phyloP scores from a whole-genome alignment of 64 coral and sea anemone species.

The Montipora capricornis region DNA sequence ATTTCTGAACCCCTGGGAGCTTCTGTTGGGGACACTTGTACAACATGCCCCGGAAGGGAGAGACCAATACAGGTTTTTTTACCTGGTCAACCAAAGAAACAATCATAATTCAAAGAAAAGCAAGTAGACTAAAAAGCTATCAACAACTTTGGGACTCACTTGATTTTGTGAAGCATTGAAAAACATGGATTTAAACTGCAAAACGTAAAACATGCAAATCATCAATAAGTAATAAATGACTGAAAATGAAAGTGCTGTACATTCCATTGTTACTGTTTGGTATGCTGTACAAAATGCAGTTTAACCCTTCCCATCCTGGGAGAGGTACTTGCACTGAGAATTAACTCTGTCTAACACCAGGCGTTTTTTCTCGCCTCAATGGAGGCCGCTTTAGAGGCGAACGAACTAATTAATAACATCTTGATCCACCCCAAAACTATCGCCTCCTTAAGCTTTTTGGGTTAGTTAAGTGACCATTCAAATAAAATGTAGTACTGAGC shows the following conservation, averaged over 20 bases:
- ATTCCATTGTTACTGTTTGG: background rate
- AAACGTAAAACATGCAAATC: background rate
- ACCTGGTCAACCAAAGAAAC: no score
- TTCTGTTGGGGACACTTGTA: background rate
- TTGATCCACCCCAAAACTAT: no score
- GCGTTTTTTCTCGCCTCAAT: no score
- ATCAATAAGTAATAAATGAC: background rate
- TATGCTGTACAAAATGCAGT: background rate
- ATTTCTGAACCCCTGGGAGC: background rate
- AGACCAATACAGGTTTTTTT: no score
- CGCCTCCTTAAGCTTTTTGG: no score
- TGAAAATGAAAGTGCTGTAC: background rate
- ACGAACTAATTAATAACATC: no score
- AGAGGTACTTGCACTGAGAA: no score
- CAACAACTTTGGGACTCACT: background rate
- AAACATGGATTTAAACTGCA: slow-evolving; percentile 97
- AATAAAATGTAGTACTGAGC: no score
- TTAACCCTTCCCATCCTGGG: no score
- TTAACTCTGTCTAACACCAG: no score
- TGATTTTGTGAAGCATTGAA: slow-evolving; percentile 61
- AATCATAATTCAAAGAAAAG: background rate
- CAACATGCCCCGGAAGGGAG: background rate
- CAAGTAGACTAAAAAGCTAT: background rate
- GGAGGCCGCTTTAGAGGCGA: no score
- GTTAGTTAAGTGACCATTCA: no score